These are phyloP conservation scores for Colius striatus DNA, from an alignment of 2,113 vertebrate species.

Conservation along the genomic window DNA sequence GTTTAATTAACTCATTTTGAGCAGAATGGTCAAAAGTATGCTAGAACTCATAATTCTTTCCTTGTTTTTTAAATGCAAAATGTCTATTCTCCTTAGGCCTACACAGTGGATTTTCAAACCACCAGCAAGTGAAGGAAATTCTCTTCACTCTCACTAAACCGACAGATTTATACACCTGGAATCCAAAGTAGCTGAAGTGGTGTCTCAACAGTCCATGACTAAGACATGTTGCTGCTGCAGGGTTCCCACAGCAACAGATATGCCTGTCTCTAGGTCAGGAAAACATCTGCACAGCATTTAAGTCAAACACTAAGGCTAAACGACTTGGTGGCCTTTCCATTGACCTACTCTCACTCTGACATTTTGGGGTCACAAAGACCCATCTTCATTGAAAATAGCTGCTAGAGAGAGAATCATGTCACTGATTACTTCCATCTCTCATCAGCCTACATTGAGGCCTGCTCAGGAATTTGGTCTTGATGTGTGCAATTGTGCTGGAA, in stretches of 20 bases:
- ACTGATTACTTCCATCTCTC: background rate
- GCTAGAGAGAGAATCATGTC: background rate
- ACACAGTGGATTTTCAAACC: background rate
- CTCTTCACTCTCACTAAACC: background rate
- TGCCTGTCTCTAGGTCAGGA: background rate
- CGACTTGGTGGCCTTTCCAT: background rate
- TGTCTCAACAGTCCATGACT: background rate
- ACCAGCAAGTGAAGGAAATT: background rate
- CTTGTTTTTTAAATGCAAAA: conserved; percentile 37
- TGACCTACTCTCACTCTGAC: background rate
- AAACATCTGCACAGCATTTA: background rate
- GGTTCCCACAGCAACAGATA: background rate
- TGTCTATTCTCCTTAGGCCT: background rate
- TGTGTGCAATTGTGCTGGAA: background rate
- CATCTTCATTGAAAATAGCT: background rate
- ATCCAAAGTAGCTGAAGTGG: background rate
- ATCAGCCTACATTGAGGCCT: background rate
- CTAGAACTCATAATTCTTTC: conserved; percentile 14
- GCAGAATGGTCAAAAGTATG: conserved; percentile 11
- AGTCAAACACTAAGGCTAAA: background rate
- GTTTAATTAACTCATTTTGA: conserved; percentile 66
- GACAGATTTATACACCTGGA: background rate
- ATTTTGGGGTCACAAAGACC: background rate
- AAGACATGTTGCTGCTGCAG: fast-evolving
- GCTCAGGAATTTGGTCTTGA: background rate